Base-by-base conservation (phyloP, 2,797 vertebrate species). In the Podargus strigoides region DNA sequence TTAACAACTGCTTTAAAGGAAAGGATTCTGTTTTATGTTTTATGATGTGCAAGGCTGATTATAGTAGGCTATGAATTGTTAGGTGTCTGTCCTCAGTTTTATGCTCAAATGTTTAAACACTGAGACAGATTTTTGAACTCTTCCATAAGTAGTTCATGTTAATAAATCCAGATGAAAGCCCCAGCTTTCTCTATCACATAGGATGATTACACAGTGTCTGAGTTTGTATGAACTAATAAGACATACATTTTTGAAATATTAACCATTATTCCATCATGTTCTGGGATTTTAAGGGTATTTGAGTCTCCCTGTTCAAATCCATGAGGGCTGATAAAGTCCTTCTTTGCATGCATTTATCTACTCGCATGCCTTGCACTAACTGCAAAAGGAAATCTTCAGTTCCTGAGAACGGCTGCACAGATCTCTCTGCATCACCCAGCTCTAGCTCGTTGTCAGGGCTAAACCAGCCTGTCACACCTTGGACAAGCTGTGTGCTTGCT, bases 81-180 rank as follows among this genome's bases (percentile, higher is more conserved):
- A 82, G 85, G 56, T 90, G 68, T 83, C 94, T 91, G 76, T 93
- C 72, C 56, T 80, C 56, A 67, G 73, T 59, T 92, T 73, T 18
- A 42, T 26, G 34, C 22, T 82, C 36, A 79, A 79, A 41, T 13
- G 14, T 82, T 90, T 90, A 91, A 90, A 88, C 10, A 69, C 7
- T 2, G 37, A 78, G 82, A 82, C 34, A 94, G 49, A 86, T 79
- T 89, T 93, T 49, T 78, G 20, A 92, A 76, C 58, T 76, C 47
- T 69, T 69, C 46, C 16, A 2, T 60, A 88, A 91, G 55, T 42
- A 82, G 52, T 36, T 84, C 59, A 46, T 20, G 20, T 80, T 77
- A 87, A 85, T 74, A 93, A 95, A 95, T 32, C 49, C 84, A 89
- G 66, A 91, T 56, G 44, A 92, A 85, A 92, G 78, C 6, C 28